Evolutionary conservation across 2,113 vertebrate species (phyloP), one percentile per base, ranked within the genome.

Genomic region (Centropus bengalensis): DNA sequence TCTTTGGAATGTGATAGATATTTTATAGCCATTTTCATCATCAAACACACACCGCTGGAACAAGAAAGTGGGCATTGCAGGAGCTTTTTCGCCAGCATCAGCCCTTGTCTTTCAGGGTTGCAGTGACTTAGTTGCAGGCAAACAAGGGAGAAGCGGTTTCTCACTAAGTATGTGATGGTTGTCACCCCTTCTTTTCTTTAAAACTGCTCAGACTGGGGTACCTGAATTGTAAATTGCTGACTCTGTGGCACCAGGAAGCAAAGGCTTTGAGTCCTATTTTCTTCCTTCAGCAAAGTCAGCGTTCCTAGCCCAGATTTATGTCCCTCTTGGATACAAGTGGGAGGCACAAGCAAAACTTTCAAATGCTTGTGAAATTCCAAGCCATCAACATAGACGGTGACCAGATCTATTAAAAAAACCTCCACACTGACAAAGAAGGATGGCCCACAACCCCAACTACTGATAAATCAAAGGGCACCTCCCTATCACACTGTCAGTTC

Each of bases 321-420:
- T 77, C 88, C 74, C 52, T 88, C 68, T 70, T 59, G 47, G 59
- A 82, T 60, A 93, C 38, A 74, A 67, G 63, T 59, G 67, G 38
- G 38, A 70, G 67, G 47, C 71, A 94, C 18, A 74, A 45, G 38
- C 32, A 77, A 79, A 88, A 63, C 38, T 74, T 93, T 44, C 68
- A 93, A 91, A 89, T 45, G 38, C 23, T 36, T 81, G 60, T 89
- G 52, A 71, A 92, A 83, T 87, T 64, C 91, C 68, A 90, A 91
- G 55, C 33, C 52, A 63, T 27, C 38, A 79, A 88, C 23, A 44
- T 12, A 89, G 71, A 78, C 0, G 0, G 75, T 51, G 47, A 89
- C 23, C 38, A 80, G 75, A 63, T 56, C 33, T 80, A 66, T 52
- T 36, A 32, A 75, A 89, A 82, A 75, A 58, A 15, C 23, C 1